These are phyloP conservation scores for Prunella fulvescens DNA, from an alignment of 2,113 vertebrate species.

Conservation along the genomic window DNA sequence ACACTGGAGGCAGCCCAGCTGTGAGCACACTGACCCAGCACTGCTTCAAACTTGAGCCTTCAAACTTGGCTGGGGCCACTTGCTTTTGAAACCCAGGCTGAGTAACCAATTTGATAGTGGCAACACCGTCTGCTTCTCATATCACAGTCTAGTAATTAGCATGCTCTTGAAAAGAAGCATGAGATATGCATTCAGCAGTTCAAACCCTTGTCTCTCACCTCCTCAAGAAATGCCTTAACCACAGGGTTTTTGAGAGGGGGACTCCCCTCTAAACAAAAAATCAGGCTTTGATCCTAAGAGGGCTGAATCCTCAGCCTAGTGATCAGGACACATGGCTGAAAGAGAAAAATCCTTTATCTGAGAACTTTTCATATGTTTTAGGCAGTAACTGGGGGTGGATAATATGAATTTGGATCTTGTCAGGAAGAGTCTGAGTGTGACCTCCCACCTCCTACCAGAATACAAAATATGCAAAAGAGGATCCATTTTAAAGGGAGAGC, in stretches of 20 bases:
- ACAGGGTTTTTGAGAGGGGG: background rate
- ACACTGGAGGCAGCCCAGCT: background rate
- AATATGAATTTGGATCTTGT: conserved; percentile 30
- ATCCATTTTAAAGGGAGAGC: conserved; percentile 32
- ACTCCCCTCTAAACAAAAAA: background rate
- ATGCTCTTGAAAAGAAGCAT: background rate
- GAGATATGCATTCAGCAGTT: background rate
- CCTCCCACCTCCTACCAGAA: conserved; percentile 50
- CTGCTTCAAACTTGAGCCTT: background rate
- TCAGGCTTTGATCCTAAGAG: background rate
- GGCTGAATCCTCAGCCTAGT: background rate
- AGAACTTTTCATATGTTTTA: conserved; percentile 1
- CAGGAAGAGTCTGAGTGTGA: conserved; percentile 25
- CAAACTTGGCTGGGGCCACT: background rate
- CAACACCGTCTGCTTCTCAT: background rate
- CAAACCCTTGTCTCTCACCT: conserved; percentile 29
- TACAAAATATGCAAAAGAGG: conserved; percentile 32
- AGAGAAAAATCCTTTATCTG: background rate
- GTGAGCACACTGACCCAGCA: accelerated
- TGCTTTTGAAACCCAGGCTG: background rate
- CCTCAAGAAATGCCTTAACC: conserved; percentile 4
- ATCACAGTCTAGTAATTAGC: background rate
- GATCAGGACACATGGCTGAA: background rate
- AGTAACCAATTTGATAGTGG: background rate
- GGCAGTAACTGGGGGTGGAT: conserved; percentile 2